Percentiles rank a stretch among this genome's conserved stretches.
phyloP scores from a whole-genome alignment of 2,113 vertebrate species.

The Gallinago undulata region DNA sequence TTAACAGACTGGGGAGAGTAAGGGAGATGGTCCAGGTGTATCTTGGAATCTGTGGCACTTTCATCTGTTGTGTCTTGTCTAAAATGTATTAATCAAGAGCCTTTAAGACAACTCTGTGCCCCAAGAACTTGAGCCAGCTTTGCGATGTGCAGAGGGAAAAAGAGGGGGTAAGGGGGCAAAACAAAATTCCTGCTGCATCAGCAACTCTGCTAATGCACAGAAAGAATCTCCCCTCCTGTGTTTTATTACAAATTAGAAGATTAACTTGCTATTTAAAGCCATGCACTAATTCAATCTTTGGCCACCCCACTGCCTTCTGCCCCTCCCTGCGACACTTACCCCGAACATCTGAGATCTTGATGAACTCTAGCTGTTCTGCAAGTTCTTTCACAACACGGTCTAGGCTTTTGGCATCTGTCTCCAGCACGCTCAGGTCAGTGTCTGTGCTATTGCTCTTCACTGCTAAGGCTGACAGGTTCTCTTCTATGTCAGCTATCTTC shows the following conservation, averaged over 20 bases:
- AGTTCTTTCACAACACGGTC: slow-evolving; percentile 85
- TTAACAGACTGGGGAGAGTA: not conserved
- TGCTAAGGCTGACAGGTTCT: slow-evolving; percentile 73
- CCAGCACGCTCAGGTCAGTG: slow-evolving; percentile 74
- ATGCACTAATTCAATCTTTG: not conserved
- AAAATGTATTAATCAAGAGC: not conserved
- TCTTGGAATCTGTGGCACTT: not conserved
- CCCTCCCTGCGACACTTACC: slow-evolving; percentile 73
- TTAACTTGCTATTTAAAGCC: not conserved
- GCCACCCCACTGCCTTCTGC: not conserved
- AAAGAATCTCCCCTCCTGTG: not conserved
- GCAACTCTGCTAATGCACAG: not conserved
- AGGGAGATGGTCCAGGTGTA: not conserved
- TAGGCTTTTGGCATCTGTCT: slow-evolving; percentile 82
- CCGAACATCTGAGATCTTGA: slow-evolving; percentile 94
- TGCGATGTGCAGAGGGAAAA: not conserved
- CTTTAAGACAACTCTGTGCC: not conserved
- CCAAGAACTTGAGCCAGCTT: not conserved
- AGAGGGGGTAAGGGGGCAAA: not conserved
- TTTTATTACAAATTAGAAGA: not conserved
- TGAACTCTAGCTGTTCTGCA: slow-evolving; percentile 89
- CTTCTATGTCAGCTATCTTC: slow-evolving; percentile 82
- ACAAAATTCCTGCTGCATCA: not conserved
- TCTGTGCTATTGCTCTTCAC: slow-evolving; percentile 75
- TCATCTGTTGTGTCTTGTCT: not conserved